Percentiles rank a stretch among this genome's conserved stretches.
Conservation (phyloP, 2,888 invertebrate species). For the Dendrolimus pini region DNA sequence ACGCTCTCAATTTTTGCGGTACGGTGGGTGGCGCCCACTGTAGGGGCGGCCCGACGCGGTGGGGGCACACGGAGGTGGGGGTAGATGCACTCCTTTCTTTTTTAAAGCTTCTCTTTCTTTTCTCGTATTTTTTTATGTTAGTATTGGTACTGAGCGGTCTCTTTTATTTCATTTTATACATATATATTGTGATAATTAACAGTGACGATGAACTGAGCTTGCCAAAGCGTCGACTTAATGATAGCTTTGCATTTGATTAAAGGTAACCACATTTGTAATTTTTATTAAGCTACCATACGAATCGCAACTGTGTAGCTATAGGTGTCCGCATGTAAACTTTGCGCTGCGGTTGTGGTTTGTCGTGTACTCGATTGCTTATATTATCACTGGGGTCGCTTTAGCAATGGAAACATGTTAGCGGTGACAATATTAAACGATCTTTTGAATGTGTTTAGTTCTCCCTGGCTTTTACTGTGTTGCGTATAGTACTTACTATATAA, state of each 20-base stretch:
- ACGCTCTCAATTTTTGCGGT: slow-evolving; percentile 80
- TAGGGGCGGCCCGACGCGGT: slow-evolving; percentile 66
- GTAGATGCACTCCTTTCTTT: slow-evolving; percentile 74
- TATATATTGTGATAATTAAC: slow-evolving; percentile 75
- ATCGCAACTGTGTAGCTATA: slow-evolving; percentile 24
- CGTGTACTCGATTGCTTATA: slow-evolving; percentile 40
- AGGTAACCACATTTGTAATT: slow-evolving; percentile 64
- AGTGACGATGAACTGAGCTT: slow-evolving; percentile 66
- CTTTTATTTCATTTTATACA: slow-evolving; percentile 69
- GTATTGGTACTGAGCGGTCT: slow-evolving; percentile 71
- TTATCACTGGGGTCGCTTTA: slow-evolving; percentile 33
- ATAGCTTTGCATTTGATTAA: slow-evolving; percentile 73
- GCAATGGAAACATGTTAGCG: slow-evolving; percentile 43
- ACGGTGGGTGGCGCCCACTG: slow-evolving; percentile 79
- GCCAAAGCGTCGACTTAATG: slow-evolving; percentile 64
- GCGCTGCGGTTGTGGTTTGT: slow-evolving; percentile 30
- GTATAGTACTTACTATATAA: slow-evolving; percentile 4
- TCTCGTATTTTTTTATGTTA: slow-evolving; percentile 71
- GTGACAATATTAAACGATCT: slow-evolving; percentile 45
- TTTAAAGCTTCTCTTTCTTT: slow-evolving; percentile 76
- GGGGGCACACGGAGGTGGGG: slow-evolving; percentile 67
- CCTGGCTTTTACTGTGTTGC: slow-evolving; percentile 17
- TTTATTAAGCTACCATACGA: slow-evolving; percentile 44
- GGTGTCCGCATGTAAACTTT: slow-evolving; percentile 24
- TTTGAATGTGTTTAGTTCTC: slow-evolving; percentile 36